phyloP scores from a whole-genome alignment of 2,888 invertebrate genomes.

The Caenorhabditis zanzibari region DNA sequence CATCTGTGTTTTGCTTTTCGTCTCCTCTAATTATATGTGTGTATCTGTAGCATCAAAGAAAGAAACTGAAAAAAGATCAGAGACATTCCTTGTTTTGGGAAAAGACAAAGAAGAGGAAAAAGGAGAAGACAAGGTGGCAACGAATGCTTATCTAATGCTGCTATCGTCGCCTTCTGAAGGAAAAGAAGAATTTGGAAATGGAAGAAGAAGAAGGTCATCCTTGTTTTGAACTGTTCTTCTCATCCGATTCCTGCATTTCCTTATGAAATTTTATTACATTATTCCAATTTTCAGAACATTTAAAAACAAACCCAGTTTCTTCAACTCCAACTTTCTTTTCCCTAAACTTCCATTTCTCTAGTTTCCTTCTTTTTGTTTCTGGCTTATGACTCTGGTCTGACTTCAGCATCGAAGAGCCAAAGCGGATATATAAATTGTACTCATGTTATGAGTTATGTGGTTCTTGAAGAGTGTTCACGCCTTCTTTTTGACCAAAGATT shows the following conservation, averaged over 20 bases:
- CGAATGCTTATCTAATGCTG: conserved; percentile 46
- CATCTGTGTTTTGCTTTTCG: not conserved
- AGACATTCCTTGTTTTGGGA: conserved; percentile 8
- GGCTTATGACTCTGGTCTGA: conserved; percentile 21
- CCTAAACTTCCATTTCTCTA: not conserved
- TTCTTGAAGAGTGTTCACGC: not conserved
- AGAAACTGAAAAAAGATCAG: conserved; percentile 14
- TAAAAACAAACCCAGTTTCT: too few species aligned
- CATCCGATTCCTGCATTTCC: not conserved
- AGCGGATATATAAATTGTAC: conserved; percentile 6
- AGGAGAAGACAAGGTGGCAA: conserved; percentile 5
- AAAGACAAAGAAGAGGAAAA: not conserved
- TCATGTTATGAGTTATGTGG: conserved; percentile 5
- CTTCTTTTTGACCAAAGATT: conserved; percentile 1
- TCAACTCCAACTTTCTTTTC: not conserved
- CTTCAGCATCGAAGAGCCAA: not conserved
- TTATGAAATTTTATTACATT: not conserved
- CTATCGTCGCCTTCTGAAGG: conserved; percentile 39
- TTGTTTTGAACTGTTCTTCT: conserved; percentile 19
- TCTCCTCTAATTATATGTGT: not conserved
- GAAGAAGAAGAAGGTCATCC: conserved; percentile 29
- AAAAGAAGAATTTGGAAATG: conserved; percentile 10
- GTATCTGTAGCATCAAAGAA: conserved; percentile 11
- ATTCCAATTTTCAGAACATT: not conserved
- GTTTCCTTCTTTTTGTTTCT: not conserved